These are phyloP conservation scores for Clarias platycephalus DNA, from an alignment of 2,797 vertebrate species.

Conservation along the genomic window DNA sequence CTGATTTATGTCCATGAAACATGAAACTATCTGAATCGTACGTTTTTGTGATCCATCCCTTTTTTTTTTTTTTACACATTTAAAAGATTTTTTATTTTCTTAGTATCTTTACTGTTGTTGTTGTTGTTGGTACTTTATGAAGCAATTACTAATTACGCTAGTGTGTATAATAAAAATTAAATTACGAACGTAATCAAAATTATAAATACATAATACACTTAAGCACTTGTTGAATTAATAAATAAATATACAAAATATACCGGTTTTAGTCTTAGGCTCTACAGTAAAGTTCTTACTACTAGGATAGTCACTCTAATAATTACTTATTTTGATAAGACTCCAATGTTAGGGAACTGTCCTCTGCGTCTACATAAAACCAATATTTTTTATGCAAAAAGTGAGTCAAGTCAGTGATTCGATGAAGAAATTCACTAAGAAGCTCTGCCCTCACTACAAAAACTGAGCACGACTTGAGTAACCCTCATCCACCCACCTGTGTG, in stretches of 20 bases:
- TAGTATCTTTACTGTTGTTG: background rate
- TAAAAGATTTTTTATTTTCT: background rate
- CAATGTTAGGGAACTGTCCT: background rate
- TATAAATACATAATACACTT: background rate
- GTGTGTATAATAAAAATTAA: background rate
- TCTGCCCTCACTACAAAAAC: background rate
- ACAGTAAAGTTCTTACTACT: background rate
- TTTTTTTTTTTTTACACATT: background rate
- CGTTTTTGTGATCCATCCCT: no score
- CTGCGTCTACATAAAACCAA: background rate
- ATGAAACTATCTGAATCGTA: no score
- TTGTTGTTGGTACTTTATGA: background rate
- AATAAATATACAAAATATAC: background rate
- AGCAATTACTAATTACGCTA: background rate
- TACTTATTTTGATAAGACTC: background rate
- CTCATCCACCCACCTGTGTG: slow-evolving; percentile 23
- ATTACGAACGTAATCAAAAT: background rate
- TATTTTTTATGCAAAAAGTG: background rate
- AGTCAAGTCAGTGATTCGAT: background rate
- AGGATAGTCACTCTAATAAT: background rate
- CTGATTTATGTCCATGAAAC: no score
- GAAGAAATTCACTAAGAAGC: background rate
- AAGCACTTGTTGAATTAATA: background rate
- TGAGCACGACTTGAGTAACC: background rate
- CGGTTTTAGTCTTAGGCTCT: background rate